A percentile compares a stretch with the other conserved stretches of the same genome.
These are phyloP conservation scores for Synanthedon andrenaeformis DNA, from an alignment of 2,888 invertebrate genomes.

Conservation along the genomic window DNA sequence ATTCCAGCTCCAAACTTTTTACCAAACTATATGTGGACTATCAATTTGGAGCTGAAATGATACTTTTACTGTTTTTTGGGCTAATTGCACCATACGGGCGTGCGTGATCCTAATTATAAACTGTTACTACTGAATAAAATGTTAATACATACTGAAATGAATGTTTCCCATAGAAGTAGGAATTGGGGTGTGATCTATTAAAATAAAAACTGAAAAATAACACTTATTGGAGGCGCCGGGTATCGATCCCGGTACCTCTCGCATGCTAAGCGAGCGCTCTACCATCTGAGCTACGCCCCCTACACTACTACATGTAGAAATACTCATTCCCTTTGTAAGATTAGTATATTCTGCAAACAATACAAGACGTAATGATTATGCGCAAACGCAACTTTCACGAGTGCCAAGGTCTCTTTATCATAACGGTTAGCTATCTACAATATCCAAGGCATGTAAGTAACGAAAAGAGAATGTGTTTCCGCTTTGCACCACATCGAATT, in stretches of 20 bases:
- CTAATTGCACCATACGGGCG: no score
- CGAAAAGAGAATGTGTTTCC: background rate
- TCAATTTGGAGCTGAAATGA: no score
- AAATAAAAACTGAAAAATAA: slow-evolving; percentile 2
- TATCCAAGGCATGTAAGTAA: background rate
- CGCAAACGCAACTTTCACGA: slow-evolving; percentile 12
- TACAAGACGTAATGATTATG: slow-evolving; percentile 4
- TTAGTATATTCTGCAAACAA: background rate
- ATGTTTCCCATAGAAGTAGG: no score
- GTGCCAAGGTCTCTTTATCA: slow-evolving; percentile 12
- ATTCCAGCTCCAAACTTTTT: no score
- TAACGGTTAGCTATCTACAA: slow-evolving; percentile 5
- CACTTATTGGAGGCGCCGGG: slow-evolving; percentile 69
- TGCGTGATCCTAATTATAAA: no score
- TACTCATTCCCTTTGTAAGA: background rate
- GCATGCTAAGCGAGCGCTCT: slow-evolving; percentile 71
- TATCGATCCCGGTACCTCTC: slow-evolving; percentile 70
- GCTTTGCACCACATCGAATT: background rate
- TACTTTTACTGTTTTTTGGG: no score
- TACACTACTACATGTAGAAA: background rate
- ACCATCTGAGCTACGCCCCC: slow-evolving; percentile 71
- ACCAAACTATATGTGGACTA: no score
- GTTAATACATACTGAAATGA: no score
- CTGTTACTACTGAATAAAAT: no score
- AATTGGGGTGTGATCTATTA: no score